These are phyloP conservation scores for Hyles vespertilio DNA, from an alignment of 1,140 invertebrate species.

Conservation along the genomic window DNA sequence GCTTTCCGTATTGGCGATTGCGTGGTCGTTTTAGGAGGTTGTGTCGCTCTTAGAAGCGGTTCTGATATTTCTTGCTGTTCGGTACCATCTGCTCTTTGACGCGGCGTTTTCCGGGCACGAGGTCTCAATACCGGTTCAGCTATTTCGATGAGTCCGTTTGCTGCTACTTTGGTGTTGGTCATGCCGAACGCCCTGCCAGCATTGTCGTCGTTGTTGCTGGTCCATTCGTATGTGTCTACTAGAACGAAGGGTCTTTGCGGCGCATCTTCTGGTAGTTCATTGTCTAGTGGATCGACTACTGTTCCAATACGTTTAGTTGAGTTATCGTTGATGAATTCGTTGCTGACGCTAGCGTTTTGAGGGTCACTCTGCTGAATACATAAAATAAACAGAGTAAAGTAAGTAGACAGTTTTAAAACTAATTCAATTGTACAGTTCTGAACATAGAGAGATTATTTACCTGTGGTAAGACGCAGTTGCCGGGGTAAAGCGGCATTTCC, in stretches of 20 bases:
- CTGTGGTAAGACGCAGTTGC: slow-evolving; percentile 81
- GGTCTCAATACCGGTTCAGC: slow-evolving; percentile 83
- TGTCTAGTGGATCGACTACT: slow-evolving; percentile 48
- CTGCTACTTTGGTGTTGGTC: slow-evolving; percentile 73
- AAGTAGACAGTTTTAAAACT: not conserved
- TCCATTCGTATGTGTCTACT: slow-evolving; percentile 71
- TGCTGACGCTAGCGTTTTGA: slow-evolving; percentile 30
- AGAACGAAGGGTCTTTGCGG: slow-evolving; percentile 51
- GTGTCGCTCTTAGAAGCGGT: slow-evolving; percentile 77
- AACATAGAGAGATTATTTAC: slow-evolving; percentile 24
- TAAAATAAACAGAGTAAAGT: slow-evolving; percentile 3
- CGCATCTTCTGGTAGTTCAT: slow-evolving; percentile 57
- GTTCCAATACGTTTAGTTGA: slow-evolving; percentile 30
- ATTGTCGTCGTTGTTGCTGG: slow-evolving; percentile 55
- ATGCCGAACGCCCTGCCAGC: slow-evolving; percentile 79
- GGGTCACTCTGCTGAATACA: slow-evolving; percentile 38
- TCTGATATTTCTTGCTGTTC: slow-evolving; percentile 74
- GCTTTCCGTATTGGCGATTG: slow-evolving; percentile 46
- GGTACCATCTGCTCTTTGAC: slow-evolving; percentile 58
- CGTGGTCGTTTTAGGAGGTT: slow-evolving; percentile 42
- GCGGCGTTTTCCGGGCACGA: slow-evolving; percentile 74
- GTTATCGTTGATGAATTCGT: slow-evolving; percentile 30
- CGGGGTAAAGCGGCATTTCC: slow-evolving; percentile 83
- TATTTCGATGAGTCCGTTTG: slow-evolving; percentile 77
- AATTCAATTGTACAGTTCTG: not conserved